Evolutionary conservation across 2,888 invertebrate species (phyloP), one percentile per base, ranked within the genome.

Genomic region (Boloria selene): DNA sequence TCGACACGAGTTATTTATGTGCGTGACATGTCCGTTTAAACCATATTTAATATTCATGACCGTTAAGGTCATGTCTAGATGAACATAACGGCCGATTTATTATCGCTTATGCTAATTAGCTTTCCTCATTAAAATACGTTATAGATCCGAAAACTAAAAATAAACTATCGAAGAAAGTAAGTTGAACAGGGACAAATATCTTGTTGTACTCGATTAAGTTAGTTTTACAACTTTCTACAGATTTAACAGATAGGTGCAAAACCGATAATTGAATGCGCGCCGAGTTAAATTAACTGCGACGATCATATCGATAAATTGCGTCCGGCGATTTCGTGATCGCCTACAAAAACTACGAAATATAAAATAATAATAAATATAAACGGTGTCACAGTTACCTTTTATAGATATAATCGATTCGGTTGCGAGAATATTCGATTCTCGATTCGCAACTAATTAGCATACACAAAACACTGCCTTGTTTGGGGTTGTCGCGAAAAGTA

Each of bases 1-100:
- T 83, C 79, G 85, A 85, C 86, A 80, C 77, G 66, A 75, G 69
- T 77, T 82, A 82, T 84, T 83, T 81, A 79, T 81, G 80, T 81
- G 77, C 73, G 74, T 75, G 77, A 79, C 79, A 79, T 79, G 77
- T 83, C 70, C 74, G 75, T 76, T 80, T 77, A 71, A 71, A 69
- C 60, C 70, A 71, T 77, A 79, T 79, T 83, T 80, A 81, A 81
- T 80, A 79, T 80, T 76, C 72, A 77, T 79, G 82, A 83, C 79
- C 78, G 81, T 77, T 74, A 74, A 76, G 73, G 74, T 76, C 73
- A 73, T 69, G 70, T 73, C 68, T 73, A 73, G 72, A 73, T 75
- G 72, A 72, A 66, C 71, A 69, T 66, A 73, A 75, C 72, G 73
- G 72, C 61, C 70, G 61, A 68, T 74, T 71, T 67, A 72, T 72